These are phyloP conservation scores for Atlantisia rogersi DNA, from an alignment of 2,113 vertebrate genomes.

Conservation along the genomic window DNA sequence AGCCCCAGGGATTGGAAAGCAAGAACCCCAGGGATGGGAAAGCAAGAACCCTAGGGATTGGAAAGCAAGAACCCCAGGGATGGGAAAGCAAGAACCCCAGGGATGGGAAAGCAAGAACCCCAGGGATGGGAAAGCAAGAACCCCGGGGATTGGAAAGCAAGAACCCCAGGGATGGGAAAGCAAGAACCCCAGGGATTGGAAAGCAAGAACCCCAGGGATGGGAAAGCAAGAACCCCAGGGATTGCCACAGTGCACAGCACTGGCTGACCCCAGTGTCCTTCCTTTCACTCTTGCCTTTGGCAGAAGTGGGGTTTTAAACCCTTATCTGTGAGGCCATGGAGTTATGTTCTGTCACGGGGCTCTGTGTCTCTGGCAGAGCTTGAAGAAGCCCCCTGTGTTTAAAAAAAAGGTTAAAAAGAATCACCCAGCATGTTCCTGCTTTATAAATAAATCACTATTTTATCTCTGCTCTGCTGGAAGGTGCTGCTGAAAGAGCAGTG, in stretches of 20 bases:
- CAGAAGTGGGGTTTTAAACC: not conserved
- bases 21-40: too few species aligned
- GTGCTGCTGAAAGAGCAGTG: not conserved
- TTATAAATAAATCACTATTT: not conserved
- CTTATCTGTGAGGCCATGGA: not conserved
- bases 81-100: not conserved
- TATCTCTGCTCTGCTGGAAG: not conserved
- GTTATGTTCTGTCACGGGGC: not conserved
- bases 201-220: too few species aligned
- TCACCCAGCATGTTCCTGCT: not conserved
- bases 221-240: not conserved
- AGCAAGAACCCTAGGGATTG: not conserved
- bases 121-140: not conserved
- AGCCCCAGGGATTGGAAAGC: not conserved
- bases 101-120: too few species aligned
- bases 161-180: too few species aligned
- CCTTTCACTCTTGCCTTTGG: not conserved
- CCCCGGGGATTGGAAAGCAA: not conserved
- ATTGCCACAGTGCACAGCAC: not conserved
- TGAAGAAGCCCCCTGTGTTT: not conserved
- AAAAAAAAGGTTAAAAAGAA: not conserved
- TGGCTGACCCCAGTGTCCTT: not conserved
- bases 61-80: too few species aligned
- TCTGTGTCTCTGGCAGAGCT: not conserved
- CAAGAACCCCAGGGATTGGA: not conserved